These are phyloP conservation scores for Eunapius fragilis DNA, from an alignment of 37 sponge, comb jelly and placozoan species.

Conservation along the genomic window DNA sequence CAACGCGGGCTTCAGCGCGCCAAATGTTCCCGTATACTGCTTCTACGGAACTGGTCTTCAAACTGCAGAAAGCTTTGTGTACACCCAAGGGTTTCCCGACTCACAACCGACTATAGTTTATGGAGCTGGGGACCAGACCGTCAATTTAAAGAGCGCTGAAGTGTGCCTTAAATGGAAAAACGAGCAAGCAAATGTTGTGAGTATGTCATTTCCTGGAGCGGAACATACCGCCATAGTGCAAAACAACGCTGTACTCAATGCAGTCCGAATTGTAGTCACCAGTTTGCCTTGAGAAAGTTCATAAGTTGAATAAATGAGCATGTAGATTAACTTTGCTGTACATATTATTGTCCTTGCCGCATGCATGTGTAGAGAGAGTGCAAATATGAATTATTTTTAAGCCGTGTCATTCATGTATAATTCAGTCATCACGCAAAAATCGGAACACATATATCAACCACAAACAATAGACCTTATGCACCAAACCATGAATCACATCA, in stretches of 20 bases:
- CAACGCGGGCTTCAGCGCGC: slow-evolving; percentile 35
- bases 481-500: too few relatives aligned
- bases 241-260: slow-evolving; percentile 4
- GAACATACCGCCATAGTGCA: slow-evolving; percentile 35
- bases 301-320: too few relatives aligned
- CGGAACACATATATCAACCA: too few relatives aligned
- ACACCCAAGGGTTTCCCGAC: neutral
- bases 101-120: neutral
- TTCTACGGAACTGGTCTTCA: slow-evolving; percentile 49
- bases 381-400: too few relatives aligned
- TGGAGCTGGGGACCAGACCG: slow-evolving; percentile 80
- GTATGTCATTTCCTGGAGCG: neutral
- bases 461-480: too few relatives aligned
- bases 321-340: too few relatives aligned
- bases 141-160: slow-evolving; percentile 52
- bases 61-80: slow-evolving; percentile 32
- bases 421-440: neutral
- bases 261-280: neutral
- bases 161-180: slow-evolving; percentile 58
- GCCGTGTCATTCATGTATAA: neutral
- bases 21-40: slow-evolving; percentile 70
- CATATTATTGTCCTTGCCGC: too few relatives aligned
- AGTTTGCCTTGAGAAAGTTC: too few relatives aligned
- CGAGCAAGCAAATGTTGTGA: neutral
- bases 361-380: too few relatives aligned